Evolutionary conservation across 2,113 vertebrate genomes (phyloP).

Genomic region (Archilochus colubris): DNA sequence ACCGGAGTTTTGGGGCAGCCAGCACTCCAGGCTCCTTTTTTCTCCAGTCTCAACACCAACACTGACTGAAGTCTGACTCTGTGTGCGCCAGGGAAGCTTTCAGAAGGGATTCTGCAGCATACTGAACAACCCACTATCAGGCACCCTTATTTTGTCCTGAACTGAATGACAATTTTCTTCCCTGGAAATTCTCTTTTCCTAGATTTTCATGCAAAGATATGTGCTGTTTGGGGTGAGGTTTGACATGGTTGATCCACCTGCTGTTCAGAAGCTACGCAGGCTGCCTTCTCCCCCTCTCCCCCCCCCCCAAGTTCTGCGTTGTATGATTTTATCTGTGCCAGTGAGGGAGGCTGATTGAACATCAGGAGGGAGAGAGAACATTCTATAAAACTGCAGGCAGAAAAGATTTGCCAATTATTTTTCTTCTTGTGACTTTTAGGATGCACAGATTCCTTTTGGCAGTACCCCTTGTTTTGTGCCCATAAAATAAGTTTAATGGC

Average conservation of each 20-base stretch:
- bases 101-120: background rate
- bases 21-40: background rate
- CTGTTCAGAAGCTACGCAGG: constrained; percentile 1
- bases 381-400: constrained; percentile 73
- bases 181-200: background rate
- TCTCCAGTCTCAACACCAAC: background rate
- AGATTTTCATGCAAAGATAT: background rate
- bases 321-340: constrained; percentile 20
- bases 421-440: constrained; percentile 72
- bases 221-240: constrained; percentile 2
- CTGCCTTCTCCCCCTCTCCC: background rate
- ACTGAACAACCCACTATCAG: background rate
- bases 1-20: background rate
- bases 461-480: constrained; percentile 75
- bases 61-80: background rate
- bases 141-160: background rate
- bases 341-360: constrained; percentile 58
- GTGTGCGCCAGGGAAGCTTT: accelerated
- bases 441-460: constrained; percentile 73
- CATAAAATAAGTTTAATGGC: constrained; percentile 85
- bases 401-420: constrained; percentile 76
- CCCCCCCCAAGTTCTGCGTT: background rate
- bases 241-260: constrained; percentile 40
- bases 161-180: constrained; percentile 22
- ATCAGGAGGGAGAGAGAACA: constrained; percentile 63